Conservation (phyloP, 2,113 vertebrate species). For the Suncus etruscus region DNA sequence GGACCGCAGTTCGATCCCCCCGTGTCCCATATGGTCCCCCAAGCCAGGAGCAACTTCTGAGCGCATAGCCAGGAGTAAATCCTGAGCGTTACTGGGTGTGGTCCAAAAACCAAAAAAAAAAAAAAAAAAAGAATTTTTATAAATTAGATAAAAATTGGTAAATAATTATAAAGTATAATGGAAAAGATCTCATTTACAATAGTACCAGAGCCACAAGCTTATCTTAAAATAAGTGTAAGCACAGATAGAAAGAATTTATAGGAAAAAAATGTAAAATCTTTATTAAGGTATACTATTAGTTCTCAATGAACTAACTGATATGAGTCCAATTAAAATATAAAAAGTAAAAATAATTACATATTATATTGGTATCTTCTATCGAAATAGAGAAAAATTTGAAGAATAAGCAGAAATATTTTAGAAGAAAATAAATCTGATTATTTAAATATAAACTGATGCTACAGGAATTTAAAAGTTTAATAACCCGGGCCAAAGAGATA, state of each 20-base stretch:
- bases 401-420: not conserved
- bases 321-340: constrained; percentile 10
- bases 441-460: not conserved
- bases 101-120: too few relatives aligned
- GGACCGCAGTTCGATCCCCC: too few relatives aligned
- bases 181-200: not conserved
- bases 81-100: too few relatives aligned
- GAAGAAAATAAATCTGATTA: not conserved
- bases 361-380: constrained; percentile 13
- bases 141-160: not conserved
- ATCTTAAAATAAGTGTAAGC: constrained; percentile 9
- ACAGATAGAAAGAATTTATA: not conserved
- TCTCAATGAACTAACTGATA: constrained; percentile 32
- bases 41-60: too few relatives aligned
- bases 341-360: not conserved
- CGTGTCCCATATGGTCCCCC: too few relatives aligned
- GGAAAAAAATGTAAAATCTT: not conserved
- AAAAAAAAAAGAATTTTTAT: too few relatives aligned
- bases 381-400: constrained; percentile 52
- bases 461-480: too few relatives aligned
- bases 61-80: too few relatives aligned
- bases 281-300: not conserved
- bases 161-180: not conserved
- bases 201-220: not conserved
- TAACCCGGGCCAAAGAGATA: too few relatives aligned